Evolutionary conservation across 2,888 invertebrate species (phyloP), one percentile per base, ranked within the genome.

Genomic region (Seira musarum): DNA sequence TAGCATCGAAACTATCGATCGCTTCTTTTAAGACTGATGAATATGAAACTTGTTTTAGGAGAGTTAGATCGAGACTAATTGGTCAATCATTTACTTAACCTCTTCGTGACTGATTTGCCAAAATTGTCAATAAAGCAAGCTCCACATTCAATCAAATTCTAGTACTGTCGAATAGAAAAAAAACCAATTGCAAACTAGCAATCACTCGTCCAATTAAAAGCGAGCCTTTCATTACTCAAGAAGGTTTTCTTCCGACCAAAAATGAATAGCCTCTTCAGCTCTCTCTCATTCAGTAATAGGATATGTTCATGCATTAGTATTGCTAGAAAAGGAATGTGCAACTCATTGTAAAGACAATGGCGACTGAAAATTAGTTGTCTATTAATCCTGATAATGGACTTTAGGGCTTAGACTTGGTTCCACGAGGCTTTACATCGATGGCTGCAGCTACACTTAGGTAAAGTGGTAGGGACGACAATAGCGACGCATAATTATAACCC

Each of bases 291-390:
- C n/a, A n/a, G n/a, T n/a, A n/a, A n/a, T n/a, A n/a, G n/a, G n/a
- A n/a, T n/a, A n/a, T n/a, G n/a, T n/a, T n/a, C n/a, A n/a, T n/a
- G n/a, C n/a, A n/a, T n/a, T n/a, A n/a, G 30, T 30, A 30, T 8
- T 30, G 30, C 30, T 30, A 3, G 24, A 61, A 21, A 40, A 49
- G 30, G 68, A 76, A 76, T 76, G 76, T 70, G 76, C 76, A 77
- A 77, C 53, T 77, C 76, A 77, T 77, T 40, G 35, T 57, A 35
- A 53, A 65, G 64, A 77, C 76, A 77, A 70, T 70, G 35, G 24
- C 21, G 19, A 77, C 53, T 21, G 64, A 69, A 77, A 77, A 77
- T 77, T 77, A 65, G 76, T 65, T 77, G 68, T 77, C 76, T 77
- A 77, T 77, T 77, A 70, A 77, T 70, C 76, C 35, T 68, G 60